Percentiles rank a stretch among this genome's conserved stretches.
These are phyloP conservation scores for Pristis pectinata DNA, from an alignment of 2,797 vertebrate genomes.

Conservation along the genomic window DNA sequence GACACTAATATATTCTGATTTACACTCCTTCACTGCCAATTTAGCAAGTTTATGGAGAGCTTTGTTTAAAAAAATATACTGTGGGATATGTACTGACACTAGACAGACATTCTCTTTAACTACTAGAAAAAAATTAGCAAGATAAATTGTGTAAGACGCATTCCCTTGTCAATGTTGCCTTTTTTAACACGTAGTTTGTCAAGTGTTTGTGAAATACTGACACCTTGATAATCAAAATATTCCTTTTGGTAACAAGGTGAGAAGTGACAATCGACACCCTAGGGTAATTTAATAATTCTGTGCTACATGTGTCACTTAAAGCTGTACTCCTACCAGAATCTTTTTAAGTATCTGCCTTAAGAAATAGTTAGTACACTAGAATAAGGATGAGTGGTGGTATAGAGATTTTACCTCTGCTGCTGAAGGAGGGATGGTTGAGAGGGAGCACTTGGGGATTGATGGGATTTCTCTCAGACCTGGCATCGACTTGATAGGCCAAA, in stretches of 20 bases:
- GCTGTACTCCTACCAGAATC: neutral
- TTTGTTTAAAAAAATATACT: neutral
- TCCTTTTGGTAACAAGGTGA: neutral
- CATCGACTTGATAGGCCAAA: too few species aligned
- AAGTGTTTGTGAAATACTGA: neutral
- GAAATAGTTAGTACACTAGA: neutral
- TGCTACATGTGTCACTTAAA: neutral
- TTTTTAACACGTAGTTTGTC: neutral
- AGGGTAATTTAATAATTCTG: too few species aligned
- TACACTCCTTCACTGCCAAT: neutral
- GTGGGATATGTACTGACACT: neutral
- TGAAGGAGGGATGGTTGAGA: neutral
- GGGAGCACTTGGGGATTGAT: too few species aligned
- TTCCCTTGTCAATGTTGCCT: neutral
- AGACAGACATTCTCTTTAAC: too few species aligned
- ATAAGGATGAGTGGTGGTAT: neutral
- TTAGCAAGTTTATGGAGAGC: neutral
- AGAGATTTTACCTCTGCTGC: neutral
- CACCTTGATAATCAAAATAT: conserved; percentile 21
- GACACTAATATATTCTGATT: neutral
- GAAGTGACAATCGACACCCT: neutral
- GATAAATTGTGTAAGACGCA: neutral
- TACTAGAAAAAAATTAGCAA: too few species aligned
- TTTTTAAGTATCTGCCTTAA: neutral
- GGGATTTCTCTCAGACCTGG: too few species aligned